Percentiles rank a stretch among this genome's conserved stretches.
phyloP scores from a whole-genome alignment of 2,797 vertebrate genomes.

The Tadarida brasiliensis region DNA sequence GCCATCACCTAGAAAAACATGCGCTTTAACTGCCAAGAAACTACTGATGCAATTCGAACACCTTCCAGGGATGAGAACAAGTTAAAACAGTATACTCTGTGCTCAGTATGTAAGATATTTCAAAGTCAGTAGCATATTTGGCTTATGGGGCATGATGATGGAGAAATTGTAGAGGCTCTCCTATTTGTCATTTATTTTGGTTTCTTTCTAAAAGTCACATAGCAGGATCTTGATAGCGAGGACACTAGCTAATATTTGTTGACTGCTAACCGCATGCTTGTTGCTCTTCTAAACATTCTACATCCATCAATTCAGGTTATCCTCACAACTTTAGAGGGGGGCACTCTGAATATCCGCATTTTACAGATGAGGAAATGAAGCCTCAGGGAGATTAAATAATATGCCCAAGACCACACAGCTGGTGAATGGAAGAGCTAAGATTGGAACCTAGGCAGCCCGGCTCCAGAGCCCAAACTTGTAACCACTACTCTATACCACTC shows the following conservation, averaged over 20 bases:
- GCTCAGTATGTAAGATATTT: constrained; percentile 53
- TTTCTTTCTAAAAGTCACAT: constrained; percentile 1
- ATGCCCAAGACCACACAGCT: neutral
- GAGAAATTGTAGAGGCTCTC: neutral
- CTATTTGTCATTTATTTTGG: neutral
- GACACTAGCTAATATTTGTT: neutral
- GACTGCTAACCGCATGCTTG: neutral
- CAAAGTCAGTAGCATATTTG: constrained; percentile 26
- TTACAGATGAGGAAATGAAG: neutral
- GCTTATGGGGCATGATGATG: neutral
- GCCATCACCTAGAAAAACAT: constrained; percentile 65
- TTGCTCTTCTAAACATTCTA: neutral
- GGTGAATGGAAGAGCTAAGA: neutral
- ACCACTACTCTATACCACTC: neutral
- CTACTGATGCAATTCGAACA: constrained; percentile 63
- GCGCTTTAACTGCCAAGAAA: constrained; percentile 64
- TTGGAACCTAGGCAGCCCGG: neutral
- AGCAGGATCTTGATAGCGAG: neutral
- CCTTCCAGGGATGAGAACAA: constrained; percentile 66
- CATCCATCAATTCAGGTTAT: neutral
- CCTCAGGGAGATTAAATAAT: constrained; percentile 15
- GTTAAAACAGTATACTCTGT: constrained; percentile 63
- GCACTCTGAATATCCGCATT: neutral
- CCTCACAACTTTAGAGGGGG: neutral
- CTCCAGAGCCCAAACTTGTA: neutral